Conservation (phyloP, 2,797 vertebrate genomes). For the Oreochromis grahami region DNA sequence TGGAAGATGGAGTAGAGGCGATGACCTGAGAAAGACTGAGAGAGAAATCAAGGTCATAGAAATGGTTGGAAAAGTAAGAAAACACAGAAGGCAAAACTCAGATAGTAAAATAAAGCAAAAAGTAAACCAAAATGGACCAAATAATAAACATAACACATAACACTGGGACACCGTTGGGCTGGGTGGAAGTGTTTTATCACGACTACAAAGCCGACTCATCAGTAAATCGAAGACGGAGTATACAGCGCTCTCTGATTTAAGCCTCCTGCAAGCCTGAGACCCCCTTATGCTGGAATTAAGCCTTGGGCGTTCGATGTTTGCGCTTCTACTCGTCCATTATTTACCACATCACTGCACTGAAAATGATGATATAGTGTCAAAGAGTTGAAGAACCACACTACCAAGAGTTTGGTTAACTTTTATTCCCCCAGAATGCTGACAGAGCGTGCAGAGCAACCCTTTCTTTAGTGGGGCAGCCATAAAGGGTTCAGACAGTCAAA, state of each 20-base stretch:
- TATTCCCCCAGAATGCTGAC: not conserved
- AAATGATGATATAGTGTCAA: conserved; percentile 1
- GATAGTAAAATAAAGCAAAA: not conserved
- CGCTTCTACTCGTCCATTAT: conserved; percentile 38
- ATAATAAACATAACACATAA: not conserved
- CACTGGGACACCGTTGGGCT: not conserved
- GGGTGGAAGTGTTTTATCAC: conserved; percentile 11
- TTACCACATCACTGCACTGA: conserved; percentile 15
- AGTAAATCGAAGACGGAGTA: not conserved
- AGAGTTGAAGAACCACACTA: not conserved
- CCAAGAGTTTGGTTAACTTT: conserved; percentile 6
- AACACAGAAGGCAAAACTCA: not conserved
- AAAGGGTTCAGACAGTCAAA: not conserved
- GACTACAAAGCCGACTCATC: conserved; percentile 2
- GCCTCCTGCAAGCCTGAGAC: not conserved
- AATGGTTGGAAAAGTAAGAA: not conserved
- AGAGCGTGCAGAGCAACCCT: not conserved
- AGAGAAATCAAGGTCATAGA: not conserved
- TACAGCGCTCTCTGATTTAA: not conserved
- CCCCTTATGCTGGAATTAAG: conserved; percentile 15
- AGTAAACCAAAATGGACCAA: not conserved
- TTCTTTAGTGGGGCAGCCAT: not conserved
- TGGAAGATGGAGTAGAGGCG: not conserved
- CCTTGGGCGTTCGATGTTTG: conserved; percentile 14
- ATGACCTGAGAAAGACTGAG: not conserved